Evolutionary conservation across 2,113 vertebrate species (phyloP).

Genomic region (Clinocottus analis): DNA sequence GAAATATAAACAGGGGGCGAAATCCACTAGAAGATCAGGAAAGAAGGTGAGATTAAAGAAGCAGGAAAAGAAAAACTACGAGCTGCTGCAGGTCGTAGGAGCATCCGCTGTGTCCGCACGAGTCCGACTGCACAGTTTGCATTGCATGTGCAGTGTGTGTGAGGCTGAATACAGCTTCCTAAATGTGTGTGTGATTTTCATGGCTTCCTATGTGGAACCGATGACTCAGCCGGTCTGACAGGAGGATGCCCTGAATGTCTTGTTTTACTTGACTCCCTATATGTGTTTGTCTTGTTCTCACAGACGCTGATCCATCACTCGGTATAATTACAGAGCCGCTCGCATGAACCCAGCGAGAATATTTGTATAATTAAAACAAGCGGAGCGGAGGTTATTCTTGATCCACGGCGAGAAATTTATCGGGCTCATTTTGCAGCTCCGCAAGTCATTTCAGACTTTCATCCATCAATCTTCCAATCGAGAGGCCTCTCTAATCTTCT

Average conservation of each 20-base stretch:
- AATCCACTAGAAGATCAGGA: too few relatives aligned
- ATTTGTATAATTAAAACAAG: slow-evolving; percentile 14
- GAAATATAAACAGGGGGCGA: too few relatives aligned
- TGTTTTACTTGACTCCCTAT: slow-evolving; percentile 25
- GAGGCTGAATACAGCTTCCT: background rate
- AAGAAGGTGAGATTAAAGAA: background rate
- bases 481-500: slow-evolving; percentile 1
- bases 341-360: slow-evolving; percentile 34
- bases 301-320: slow-evolving; percentile 42
- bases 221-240: slow-evolving; percentile 5
- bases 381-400: slow-evolving; percentile 8
- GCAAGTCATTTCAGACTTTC: slow-evolving; percentile 29
- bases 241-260: slow-evolving; percentile 4
- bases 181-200: background rate
- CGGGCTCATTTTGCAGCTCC: slow-evolving; percentile 27
- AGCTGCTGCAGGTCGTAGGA: too few relatives aligned
- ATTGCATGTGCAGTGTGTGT: background rate
- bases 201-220: slow-evolving; percentile 17
- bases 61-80: background rate
- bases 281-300: slow-evolving; percentile 29
- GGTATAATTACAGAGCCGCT: slow-evolving; percentile 16
- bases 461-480: slow-evolving; percentile 17
- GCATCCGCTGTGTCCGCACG: background rate
- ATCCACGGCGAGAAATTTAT: slow-evolving; percentile 11
- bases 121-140: background rate